Evolutionary conservation across 2,113 vertebrate species (phyloP).

Genomic region (Synodontis membranacea): DNA sequence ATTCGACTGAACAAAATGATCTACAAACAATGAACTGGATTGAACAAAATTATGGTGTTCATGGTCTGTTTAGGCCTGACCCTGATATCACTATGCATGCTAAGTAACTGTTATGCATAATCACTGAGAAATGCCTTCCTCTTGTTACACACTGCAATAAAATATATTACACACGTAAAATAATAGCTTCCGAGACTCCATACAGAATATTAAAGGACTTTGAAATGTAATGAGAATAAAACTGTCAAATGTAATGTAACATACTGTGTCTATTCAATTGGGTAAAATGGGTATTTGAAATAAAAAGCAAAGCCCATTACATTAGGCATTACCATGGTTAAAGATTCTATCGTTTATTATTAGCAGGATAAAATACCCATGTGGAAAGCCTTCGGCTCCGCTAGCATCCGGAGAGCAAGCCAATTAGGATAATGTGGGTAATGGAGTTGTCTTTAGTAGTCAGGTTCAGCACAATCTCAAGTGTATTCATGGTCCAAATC

Average conservation of each 20-base stretch:
- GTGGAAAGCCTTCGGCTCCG: not conserved
- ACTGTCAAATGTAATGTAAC: no score
- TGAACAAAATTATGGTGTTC: no score
- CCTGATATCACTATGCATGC: not conserved
- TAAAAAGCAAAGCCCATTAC: not conserved
- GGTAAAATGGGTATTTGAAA: not conserved
- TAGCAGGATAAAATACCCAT: not conserved
- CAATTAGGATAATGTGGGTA: not conserved
- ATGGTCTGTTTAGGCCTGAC: not conserved
- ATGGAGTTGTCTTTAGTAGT: constrained; percentile 9
- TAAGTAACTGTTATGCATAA: not conserved
- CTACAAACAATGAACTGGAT: not conserved
- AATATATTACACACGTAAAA: not conserved
- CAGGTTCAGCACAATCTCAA: not conserved
- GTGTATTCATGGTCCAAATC: constrained; percentile 3
- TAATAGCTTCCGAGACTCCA: not conserved
- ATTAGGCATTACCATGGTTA: not conserved
- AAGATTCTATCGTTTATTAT: not conserved
- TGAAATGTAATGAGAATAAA: not conserved
- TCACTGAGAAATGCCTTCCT: not conserved
- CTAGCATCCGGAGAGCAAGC: not conserved
- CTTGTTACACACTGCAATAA: not conserved
- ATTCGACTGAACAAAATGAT: not conserved
- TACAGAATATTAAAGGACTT: not conserved
- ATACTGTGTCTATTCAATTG: no score